Percentiles rank a stretch among this genome's conserved stretches.
These are phyloP conservation scores for Leptinotarsa texana DNA, from an alignment of 1,140 invertebrate species.

Conservation along the genomic window DNA sequence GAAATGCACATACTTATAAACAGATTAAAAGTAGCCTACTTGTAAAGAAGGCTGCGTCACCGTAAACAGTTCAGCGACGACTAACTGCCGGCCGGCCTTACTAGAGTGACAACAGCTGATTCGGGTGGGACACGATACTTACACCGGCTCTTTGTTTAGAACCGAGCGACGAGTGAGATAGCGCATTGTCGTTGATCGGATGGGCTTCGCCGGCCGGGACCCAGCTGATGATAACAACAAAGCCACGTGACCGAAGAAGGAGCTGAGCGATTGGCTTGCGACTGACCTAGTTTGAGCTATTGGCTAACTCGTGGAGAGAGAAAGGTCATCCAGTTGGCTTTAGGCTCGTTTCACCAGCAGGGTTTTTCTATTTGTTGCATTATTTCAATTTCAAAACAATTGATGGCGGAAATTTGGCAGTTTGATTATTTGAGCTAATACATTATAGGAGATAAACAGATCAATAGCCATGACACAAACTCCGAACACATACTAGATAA, in stretches of 20 bases:
- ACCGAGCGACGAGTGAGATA: conserved; percentile 12
- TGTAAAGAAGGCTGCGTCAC: conserved; percentile 30
- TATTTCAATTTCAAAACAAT: too few relatives aligned
- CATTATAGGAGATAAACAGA: too few relatives aligned
- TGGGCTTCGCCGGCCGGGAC: conserved; percentile 49
- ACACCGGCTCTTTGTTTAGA: conserved; percentile 29
- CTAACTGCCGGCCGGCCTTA: conserved; percentile 50
- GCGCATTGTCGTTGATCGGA: conserved; percentile 15
- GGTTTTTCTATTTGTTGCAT: neutral
- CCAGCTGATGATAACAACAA: conserved; percentile 59
- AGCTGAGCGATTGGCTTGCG: conserved; percentile 37
- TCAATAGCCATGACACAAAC: too few relatives aligned
- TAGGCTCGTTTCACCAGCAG: conserved; percentile 1
- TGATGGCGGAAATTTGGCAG: too few relatives aligned
- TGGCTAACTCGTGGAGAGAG: conserved; percentile 12
- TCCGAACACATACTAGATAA: too few relatives aligned
- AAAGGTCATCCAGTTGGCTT: conserved; percentile 15
- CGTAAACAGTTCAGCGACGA: conserved; percentile 47
- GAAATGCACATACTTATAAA: conserved; percentile 50
- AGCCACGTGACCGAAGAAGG: conserved; percentile 51
- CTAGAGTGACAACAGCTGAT: conserved; percentile 52
- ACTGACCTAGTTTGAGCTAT: conserved; percentile 52
- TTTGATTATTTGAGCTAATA: too few relatives aligned
- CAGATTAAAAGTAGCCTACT: conserved; percentile 27
- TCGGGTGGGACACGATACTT: conserved; percentile 29